These are phyloP conservation scores for Falco peregrinus DNA, from an alignment of 2,797 vertebrate species.

Conservation along the genomic window DNA sequence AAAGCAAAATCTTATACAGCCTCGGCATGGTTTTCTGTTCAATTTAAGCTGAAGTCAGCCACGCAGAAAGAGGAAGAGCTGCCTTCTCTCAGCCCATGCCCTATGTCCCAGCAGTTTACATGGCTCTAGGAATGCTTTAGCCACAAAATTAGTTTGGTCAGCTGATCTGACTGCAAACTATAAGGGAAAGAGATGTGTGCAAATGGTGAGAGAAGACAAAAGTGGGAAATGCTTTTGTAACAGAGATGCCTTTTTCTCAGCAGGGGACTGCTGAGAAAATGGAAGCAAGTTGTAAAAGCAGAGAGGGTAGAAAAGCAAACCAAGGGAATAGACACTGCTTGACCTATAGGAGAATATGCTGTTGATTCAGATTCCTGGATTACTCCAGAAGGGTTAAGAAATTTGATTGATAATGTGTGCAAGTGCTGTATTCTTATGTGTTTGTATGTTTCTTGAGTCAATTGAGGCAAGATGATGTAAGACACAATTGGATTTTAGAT, in stretches of 20 bases:
- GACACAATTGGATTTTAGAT: conserved; percentile 14
- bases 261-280: neutral
- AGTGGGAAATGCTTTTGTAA: neutral
- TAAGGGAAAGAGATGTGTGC: neutral
- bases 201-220: neutral
- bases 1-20: neutral
- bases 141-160: neutral
- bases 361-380: neutral
- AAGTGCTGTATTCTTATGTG: neutral
- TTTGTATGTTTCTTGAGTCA: conserved; percentile 33
- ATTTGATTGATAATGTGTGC: neutral
- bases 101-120: neutral
- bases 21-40: neutral
- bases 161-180: neutral
- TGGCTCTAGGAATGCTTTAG: conserved; percentile 7
- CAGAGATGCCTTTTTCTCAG: neutral
- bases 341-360: neutral
- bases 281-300: neutral
- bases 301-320: neutral
- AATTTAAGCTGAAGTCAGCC: neutral
- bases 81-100: neutral
- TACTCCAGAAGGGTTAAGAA: conserved; percentile 6
- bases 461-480: neutral
- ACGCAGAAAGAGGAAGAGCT: neutral
- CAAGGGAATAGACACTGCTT: neutral